Evolutionary conservation across 2,797 vertebrate genomes (phyloP).

Genomic region (Pachyuromys duprasi): DNA sequence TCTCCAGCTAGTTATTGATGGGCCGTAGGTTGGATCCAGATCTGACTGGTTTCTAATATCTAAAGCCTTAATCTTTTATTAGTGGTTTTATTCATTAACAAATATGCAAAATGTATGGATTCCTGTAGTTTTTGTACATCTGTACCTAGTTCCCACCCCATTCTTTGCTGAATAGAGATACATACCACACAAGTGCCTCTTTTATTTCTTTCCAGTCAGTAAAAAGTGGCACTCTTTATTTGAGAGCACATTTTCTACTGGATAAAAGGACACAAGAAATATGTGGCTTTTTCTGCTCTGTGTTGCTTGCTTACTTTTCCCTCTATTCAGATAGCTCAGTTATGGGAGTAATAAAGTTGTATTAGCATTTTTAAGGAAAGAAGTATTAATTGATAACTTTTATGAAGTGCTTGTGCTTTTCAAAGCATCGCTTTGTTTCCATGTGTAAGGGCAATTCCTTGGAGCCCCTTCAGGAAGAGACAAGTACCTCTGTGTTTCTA

Average conservation of each 20-base stretch:
- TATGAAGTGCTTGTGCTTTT: neutral
- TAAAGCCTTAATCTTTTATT: neutral
- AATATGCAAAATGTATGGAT: neutral
- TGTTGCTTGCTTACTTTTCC: neutral
- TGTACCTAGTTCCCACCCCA: neutral
- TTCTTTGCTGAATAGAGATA: neutral
- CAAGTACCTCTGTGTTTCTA: conserved; percentile 2
- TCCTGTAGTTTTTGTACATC: neutral
- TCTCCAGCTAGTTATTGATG: neutral
- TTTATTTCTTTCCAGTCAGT: neutral
- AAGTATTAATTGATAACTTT: neutral
- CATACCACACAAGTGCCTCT: neutral
- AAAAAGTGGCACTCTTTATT: neutral
- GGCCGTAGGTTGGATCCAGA: neutral
- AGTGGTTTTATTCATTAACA: neutral
- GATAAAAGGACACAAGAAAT: neutral
- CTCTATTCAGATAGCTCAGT: neutral
- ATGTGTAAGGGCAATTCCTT: neutral
- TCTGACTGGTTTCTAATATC: neutral
- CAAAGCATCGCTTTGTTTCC: neutral
- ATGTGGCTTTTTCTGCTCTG: neutral
- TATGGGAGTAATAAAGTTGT: neutral
- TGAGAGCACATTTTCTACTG: neutral
- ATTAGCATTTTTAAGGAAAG: neutral
- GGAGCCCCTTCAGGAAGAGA: neutral